A percentile compares a stretch with the other conserved stretches of the same genome.
Evolutionary conservation across 2,113 vertebrate species (phyloP).

Genomic region (Chitala chitala): DNA sequence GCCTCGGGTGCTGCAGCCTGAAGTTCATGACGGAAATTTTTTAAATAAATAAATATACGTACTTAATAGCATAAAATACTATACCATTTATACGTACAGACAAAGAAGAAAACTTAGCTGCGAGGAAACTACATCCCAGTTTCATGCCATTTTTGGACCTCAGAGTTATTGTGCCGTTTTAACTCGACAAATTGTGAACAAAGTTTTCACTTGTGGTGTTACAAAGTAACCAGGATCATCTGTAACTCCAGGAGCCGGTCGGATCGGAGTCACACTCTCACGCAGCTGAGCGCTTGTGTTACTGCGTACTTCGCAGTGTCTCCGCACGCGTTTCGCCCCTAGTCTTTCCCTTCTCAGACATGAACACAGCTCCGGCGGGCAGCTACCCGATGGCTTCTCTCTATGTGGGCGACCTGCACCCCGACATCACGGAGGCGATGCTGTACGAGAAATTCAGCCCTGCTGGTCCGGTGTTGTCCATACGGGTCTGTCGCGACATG

Average conservation of each 20-base stretch:
- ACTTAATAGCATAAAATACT: too few relatives aligned
- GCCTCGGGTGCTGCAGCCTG: conserved; percentile 40
- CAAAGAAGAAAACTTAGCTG: conserved; percentile 10
- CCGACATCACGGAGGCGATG: conserved; percentile 98
- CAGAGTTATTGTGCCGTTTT: conserved; percentile 10
- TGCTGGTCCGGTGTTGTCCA: conserved; percentile 94
- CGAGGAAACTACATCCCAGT: conserved; percentile 1
- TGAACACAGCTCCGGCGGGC: conserved; percentile 64
- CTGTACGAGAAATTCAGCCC: conserved; percentile 99
- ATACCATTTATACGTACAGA: too few relatives aligned
- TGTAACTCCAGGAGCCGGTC: background rate
- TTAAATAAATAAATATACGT: conserved; percentile 20
- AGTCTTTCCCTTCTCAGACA: conserved; percentile 38
- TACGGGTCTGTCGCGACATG: conserved; percentile 97
- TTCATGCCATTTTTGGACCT: conserved; percentile 25
- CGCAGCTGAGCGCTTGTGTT: background rate
- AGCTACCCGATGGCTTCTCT: conserved; percentile 98
- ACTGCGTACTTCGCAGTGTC: conserved; percentile 14
- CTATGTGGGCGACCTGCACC: conserved; percentile 96
- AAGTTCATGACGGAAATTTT: conserved; percentile 37
- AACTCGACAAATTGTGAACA: too few relatives aligned
- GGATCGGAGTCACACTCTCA: too few relatives aligned
- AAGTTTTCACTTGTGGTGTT: too few relatives aligned
- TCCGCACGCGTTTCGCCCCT: background rate
- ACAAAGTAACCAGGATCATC: too few relatives aligned